phyloP scores from a whole-genome alignment of 2,797 vertebrate species.

The Parambassis ranga region DNA sequence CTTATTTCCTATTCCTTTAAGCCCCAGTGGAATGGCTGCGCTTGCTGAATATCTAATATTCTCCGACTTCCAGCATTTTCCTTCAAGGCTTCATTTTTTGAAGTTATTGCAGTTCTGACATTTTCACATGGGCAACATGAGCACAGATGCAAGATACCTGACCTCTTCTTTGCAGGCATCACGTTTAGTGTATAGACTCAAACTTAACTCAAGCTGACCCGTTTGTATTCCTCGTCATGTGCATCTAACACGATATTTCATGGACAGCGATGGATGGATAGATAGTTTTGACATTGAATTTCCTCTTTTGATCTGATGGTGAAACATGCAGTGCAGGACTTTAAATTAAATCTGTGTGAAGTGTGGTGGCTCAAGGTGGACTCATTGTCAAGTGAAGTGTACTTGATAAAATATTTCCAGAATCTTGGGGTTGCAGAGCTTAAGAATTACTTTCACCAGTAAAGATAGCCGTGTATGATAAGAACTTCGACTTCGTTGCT shows the following conservation, averaged over 20 bases:
- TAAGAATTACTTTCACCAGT: background rate
- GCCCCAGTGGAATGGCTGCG: background rate
- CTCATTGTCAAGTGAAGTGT: background rate
- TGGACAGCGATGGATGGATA: background rate
- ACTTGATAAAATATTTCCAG: background rate
- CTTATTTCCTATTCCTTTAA: conserved; percentile 15
- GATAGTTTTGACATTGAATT: conserved; percentile 29
- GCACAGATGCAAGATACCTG: background rate
- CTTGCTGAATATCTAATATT: conserved; percentile 15
- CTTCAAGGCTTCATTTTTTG: conserved; percentile 30
- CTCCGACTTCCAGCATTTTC: conserved; percentile 9
- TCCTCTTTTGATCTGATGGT: background rate
- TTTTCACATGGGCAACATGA: conserved; percentile 26
- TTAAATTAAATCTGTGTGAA: background rate
- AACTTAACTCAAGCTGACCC: background rate
- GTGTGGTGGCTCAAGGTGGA: background rate
- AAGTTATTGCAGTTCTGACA: conserved; percentile 46
- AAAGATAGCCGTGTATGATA: background rate
- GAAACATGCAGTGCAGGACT: background rate
- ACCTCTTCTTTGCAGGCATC: background rate
- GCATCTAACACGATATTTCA: conserved; percentile 34
- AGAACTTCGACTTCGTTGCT: too few species aligned
- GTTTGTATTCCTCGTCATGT: background rate
- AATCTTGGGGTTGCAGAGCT: too few species aligned
- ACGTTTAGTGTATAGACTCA: background rate